These are phyloP conservation scores for Myrmophylax atrothorax DNA, from an alignment of 2,113 vertebrate species.

Conservation along the genomic window DNA sequence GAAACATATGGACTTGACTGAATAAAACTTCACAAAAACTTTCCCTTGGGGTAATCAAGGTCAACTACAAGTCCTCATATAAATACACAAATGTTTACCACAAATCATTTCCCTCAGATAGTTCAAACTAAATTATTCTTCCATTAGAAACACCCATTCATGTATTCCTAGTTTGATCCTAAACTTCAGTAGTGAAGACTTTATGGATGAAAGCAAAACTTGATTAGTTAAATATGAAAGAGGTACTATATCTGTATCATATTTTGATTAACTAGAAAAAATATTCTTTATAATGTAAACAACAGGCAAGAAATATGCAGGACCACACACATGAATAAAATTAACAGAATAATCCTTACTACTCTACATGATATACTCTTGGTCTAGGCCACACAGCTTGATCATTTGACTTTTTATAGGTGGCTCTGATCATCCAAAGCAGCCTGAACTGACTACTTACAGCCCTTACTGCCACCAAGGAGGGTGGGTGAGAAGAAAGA, in stretches of 20 bases:
- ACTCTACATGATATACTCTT: background rate
- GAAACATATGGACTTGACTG: background rate
- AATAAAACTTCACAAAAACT: background rate
- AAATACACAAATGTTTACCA: slow-evolving; percentile 24
- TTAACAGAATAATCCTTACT: background rate
- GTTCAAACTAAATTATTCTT: slow-evolving; percentile 6
- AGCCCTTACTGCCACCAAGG: background rate
- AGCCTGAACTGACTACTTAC: background rate
- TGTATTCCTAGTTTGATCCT: background rate
- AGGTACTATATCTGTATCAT: background rate
- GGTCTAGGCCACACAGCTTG: slow-evolving; percentile 16
- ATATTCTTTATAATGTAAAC: background rate
- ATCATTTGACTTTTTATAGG: background rate
- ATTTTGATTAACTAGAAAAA: background rate
- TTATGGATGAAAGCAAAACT: background rate
- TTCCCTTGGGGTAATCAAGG: background rate
- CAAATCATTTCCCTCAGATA: background rate
- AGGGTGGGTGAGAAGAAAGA: background rate
- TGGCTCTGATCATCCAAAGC: background rate
- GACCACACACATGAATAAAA: slow-evolving; percentile 52
- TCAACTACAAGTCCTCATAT: background rate
- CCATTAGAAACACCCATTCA: background rate
- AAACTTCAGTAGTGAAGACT: background rate
- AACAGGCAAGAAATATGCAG: background rate
- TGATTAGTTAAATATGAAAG: background rate